phyloP scores from a whole-genome alignment of 1,140 invertebrate genomes.

The Halesus radiatus region DNA sequence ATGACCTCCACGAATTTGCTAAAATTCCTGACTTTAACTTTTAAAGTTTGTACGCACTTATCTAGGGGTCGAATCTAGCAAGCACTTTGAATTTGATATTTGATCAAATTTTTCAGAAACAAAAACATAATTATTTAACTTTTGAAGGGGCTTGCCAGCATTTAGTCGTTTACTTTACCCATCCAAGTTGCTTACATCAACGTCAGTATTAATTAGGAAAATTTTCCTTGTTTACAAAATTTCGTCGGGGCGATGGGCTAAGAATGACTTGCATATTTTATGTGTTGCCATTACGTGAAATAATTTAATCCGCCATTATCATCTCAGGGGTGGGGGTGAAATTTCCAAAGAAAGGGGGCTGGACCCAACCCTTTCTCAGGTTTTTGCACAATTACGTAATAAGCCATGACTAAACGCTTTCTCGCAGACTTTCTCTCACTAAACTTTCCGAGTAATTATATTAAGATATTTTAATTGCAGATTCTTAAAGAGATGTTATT shows the following conservation, averaged over 20 bases:
- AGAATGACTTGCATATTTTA: constrained; percentile 55
- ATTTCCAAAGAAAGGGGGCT: constrained; percentile 16
- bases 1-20: too few relatives aligned
- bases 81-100: background rate
- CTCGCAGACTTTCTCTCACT: constrained; percentile 46
- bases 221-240: constrained; percentile 43
- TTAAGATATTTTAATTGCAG: constrained; percentile 58
- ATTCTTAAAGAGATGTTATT: constrained; percentile 53
- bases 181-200: constrained; percentile 35
- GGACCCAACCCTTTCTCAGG: constrained; percentile 52
- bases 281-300: constrained; percentile 53
- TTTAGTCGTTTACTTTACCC: background rate
- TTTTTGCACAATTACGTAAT: constrained; percentile 58
- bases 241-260: constrained; percentile 39
- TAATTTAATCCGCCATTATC: constrained; percentile 56
- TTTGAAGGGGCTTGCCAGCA: background rate
- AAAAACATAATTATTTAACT: background rate
- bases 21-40: too few relatives aligned
- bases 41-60: background rate
- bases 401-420: constrained; percentile 58
- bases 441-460: constrained; percentile 56
- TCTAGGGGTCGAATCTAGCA: background rate
- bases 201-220: constrained; percentile 50
- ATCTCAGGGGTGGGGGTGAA: constrained; percentile 18
- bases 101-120: background rate